phyloP scores from a whole-genome alignment of 2,113 vertebrate species.

The Cricetomys ansorgei region DNA sequence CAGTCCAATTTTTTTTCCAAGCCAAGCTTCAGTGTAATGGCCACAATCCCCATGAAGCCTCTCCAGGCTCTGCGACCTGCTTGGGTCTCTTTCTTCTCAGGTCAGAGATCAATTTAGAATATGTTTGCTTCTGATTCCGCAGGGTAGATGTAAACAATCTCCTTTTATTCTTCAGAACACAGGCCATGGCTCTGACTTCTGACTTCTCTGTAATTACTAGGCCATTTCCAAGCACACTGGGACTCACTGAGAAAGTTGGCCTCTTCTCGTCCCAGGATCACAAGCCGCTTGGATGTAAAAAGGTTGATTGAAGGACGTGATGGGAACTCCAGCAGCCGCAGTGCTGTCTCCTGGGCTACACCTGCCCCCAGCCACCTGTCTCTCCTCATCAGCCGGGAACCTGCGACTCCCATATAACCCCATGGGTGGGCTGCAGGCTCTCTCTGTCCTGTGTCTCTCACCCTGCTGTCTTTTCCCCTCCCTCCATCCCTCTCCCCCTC shows the following conservation, averaged over 20 bases:
- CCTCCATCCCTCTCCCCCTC: no score
- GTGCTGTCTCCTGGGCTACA: not conserved
- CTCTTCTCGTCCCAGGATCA: not conserved
- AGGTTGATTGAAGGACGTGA: not conserved
- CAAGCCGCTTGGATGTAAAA: slow-evolving; percentile 15
- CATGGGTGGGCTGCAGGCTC: no score
- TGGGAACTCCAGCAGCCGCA: not conserved
- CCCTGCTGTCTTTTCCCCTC: no score
- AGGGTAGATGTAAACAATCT: not conserved
- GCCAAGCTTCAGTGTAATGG: not conserved
- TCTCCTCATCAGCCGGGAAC: no score
- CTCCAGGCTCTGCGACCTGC: not conserved
- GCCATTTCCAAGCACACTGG: slow-evolving; percentile 5
- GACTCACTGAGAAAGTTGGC: not conserved
- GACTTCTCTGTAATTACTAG: not conserved
- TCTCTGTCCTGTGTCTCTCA: no score
- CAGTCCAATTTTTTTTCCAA: not conserved
- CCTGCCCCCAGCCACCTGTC: no score
- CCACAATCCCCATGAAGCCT: not conserved
- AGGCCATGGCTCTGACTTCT: not conserved
- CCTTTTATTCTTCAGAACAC: not conserved
- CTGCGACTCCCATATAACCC: no score
- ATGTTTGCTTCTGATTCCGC: not conserved
- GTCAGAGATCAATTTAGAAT: not conserved
- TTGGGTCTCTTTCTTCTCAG: not conserved